Evolutionary conservation across 2,888 invertebrate genomes (phyloP).

Genomic region (Chymomyza amoena): DNA sequence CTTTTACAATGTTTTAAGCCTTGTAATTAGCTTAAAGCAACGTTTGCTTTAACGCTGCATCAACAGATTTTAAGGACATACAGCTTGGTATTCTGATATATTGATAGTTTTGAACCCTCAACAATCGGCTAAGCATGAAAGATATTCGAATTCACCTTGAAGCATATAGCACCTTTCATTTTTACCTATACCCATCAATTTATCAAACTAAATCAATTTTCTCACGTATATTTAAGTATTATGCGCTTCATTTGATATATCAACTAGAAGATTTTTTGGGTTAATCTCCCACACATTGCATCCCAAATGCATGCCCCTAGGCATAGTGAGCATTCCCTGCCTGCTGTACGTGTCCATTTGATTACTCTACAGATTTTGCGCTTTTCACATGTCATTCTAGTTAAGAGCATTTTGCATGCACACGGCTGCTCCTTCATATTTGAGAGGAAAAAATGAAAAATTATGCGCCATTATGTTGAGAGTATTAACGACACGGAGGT

Average conservation of each 20-base stretch:
- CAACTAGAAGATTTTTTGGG: neutral
- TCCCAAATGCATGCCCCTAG: neutral
- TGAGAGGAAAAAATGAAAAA: conserved; percentile 34
- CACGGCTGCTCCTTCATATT: conserved; percentile 47
- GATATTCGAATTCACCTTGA: no score
- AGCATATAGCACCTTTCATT: neutral
- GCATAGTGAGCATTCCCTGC: conserved; percentile 11
- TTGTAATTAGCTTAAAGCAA: no score
- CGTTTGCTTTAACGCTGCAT: no score
- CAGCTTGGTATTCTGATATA: no score
- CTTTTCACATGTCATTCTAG: conserved; percentile 67
- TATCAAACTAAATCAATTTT: neutral
- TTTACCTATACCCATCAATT: neutral
- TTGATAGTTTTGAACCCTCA: no score
- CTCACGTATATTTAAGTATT: neutral
- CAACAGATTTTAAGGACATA: no score
- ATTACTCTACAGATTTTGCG: conserved; percentile 66
- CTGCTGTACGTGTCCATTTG: conserved; percentile 64
- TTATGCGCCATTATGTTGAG: conserved; percentile 32
- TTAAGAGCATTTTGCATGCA: conserved; percentile 72
- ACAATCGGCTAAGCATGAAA: neutral
- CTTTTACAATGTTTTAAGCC: no score
- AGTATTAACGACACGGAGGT: neutral
- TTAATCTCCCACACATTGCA: neutral
- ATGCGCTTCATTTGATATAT: neutral